These are phyloP conservation scores for Pyrrhia umbra DNA, from an alignment of 2,888 invertebrate species.

Conservation along the genomic window DNA sequence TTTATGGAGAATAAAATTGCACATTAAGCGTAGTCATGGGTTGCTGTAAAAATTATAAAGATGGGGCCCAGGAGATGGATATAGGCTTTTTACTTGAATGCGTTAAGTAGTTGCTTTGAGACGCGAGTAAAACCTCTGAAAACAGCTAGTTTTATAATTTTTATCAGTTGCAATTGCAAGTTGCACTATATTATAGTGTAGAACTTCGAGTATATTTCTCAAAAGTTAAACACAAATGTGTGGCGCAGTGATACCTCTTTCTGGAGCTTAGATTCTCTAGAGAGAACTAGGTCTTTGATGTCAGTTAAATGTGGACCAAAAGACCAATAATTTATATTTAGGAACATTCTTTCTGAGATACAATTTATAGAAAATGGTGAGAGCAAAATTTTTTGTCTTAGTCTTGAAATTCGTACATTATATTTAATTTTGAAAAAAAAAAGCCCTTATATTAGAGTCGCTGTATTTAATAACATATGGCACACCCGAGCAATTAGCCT, in stretches of 20 bases:
- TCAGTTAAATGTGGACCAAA: background rate
- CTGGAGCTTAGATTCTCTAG: background rate
- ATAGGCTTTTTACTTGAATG: too few relatives aligned
- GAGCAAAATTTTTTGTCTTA: background rate
- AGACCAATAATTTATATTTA: conserved; percentile 2
- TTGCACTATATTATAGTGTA: conserved; percentile 12
- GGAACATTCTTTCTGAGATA: background rate
- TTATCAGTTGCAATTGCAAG: conserved; percentile 1
- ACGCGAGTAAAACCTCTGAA: background rate
- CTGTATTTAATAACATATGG: too few relatives aligned
- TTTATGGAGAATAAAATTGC: too few relatives aligned
- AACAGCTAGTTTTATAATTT: background rate
- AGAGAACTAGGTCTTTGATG: conserved; percentile 5
- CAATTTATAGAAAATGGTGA: background rate
- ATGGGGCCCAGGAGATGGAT: too few relatives aligned
- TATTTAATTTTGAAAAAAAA: too few relatives aligned
- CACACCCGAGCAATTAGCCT: too few relatives aligned
- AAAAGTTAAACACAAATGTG: conserved; percentile 30
- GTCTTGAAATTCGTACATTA: too few relatives aligned
- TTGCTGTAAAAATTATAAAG: too few relatives aligned
- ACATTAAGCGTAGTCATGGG: too few relatives aligned
- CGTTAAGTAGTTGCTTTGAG: too few relatives aligned
- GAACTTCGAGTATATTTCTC: conserved; percentile 38
- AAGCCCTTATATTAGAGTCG: too few relatives aligned
- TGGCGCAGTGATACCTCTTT: conserved; percentile 28